A percentile compares a stretch with the other conserved stretches of the same genome.
These are phyloP conservation scores for Chionoecetes opilio DNA, from an alignment of 1,140 invertebrate genomes.

Conservation along the genomic window DNA sequence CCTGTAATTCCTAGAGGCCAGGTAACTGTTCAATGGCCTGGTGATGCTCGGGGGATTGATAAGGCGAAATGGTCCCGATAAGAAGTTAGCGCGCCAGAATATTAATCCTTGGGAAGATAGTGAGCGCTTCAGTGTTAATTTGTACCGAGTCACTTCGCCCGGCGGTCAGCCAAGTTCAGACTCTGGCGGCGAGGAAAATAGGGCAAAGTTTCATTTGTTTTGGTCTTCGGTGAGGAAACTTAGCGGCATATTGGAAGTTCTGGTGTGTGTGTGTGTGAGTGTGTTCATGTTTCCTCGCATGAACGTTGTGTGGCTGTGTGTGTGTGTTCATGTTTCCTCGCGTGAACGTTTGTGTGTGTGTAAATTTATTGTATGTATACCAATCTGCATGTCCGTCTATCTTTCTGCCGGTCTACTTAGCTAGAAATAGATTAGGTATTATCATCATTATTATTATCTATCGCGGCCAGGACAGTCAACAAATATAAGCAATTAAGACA, in stretches of 20 bases:
- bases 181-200: slow-evolving; percentile 3
- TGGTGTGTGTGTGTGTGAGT: slow-evolving; percentile 10
- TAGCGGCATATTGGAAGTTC: slow-evolving; percentile 6
- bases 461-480: too few relatives aligned
- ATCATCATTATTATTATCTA: too few relatives aligned
- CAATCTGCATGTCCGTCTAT: too few relatives aligned
- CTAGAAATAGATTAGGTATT: too few relatives aligned
- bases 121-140: slow-evolving; percentile 19
- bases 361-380: too few relatives aligned
- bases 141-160: slow-evolving; percentile 4
- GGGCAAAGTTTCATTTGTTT: slow-evolving; percentile 8
- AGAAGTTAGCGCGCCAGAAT: slow-evolving; percentile 18
- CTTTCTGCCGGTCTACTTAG: too few relatives aligned
- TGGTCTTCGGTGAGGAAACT: slow-evolving; percentile 2
- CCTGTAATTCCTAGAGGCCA: slow-evolving; percentile 10
- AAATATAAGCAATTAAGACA: too few relatives aligned
- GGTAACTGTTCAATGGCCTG: not conserved
- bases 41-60: not conserved
- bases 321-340: too few relatives aligned
- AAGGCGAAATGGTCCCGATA: not conserved
- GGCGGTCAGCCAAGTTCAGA: slow-evolving; percentile 1
- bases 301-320: too few relatives aligned
- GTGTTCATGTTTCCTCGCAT: not conserved
- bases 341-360: too few relatives aligned
- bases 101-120: not conserved